phyloP scores from a whole-genome alignment of 2,888 invertebrate genomes.

The Congeria kusceri region DNA sequence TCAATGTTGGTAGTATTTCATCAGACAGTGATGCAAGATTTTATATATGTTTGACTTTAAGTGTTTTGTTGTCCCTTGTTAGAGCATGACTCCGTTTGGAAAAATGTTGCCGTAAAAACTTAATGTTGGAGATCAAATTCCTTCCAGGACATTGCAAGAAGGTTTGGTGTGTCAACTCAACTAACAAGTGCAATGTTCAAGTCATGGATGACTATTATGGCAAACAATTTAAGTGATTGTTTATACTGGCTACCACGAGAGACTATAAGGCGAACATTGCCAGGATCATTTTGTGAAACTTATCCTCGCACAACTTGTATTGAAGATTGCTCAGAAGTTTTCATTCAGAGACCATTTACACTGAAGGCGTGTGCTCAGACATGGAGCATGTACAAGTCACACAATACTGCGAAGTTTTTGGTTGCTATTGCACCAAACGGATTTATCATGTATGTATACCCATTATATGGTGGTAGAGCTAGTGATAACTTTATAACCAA shows the following conservation, averaged over 20 bases:
- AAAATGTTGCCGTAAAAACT: not conserved
- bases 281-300: not conserved
- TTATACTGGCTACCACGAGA: slow-evolving; percentile 7
- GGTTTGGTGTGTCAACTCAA: not conserved
- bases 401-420: slow-evolving; percentile 7
- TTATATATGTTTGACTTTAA: not conserved
- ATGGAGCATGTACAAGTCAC: not conserved
- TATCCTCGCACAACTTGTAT: slow-evolving; percentile 5
- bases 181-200: not conserved
- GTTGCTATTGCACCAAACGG: slow-evolving; percentile 13
- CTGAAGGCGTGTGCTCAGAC: not conserved
- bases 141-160: slow-evolving; percentile 6
- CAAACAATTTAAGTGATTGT: not conserved
- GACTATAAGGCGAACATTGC: not conserved
- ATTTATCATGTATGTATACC: not conserved
- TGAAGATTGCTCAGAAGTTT: slow-evolving; percentile 2
- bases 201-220: slow-evolving; percentile 1
- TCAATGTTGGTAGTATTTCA: not conserved
- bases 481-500: slow-evolving; percentile 4
- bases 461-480: not conserved
- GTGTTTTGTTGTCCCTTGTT: not conserved
- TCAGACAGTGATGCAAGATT: not conserved
- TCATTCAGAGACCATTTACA: slow-evolving; percentile 4
- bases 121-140: slow-evolving; percentile 6
- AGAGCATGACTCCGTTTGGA: not conserved